Base-by-base conservation (phyloP, 2,113 vertebrate genomes). In the Astur gentilis region DNA sequence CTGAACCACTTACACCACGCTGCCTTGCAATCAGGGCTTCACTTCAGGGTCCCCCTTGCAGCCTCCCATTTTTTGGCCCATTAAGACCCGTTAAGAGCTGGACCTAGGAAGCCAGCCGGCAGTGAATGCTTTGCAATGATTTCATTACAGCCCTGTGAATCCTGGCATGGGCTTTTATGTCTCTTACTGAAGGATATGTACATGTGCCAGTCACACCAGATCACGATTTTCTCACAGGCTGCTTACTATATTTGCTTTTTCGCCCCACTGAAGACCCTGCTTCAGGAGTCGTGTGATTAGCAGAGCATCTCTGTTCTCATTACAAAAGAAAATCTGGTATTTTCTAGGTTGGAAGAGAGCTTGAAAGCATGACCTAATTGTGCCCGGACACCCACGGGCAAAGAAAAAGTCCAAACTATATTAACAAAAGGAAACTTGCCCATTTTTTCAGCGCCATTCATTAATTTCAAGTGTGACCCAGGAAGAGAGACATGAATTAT, bases 391-490 rank as follows among this genome's bases (percentile, higher is more conserved):
- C 62, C 38, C 8, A 1, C 4, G 3, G 85, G 71, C 58, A 83
- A 93, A 79, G 36, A 69, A 57, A 40, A 25, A 50, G 38, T 10
- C 79, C 75, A 65, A 88, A 58, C 19, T 40, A 22, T 9, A 67
- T 78, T 58, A 93, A 86, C 65, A 75, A 88, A 88, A 78, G 64
- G 60, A 86, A 92, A 75, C 29, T 54, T 54, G 60, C 42, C 72
- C 67, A 18, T 40, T 76, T 87, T 87, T 87, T 36, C 58, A 31
- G 69, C 88, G 85, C 71, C 82, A 96, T 90, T 90, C 62, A 77
- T 93, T 94, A 93, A 93, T 87, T 95, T 89, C 65, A 71, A 55
- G 65, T 8, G n/a, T 54, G 76, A 89, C 83, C 77, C 69, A 54
- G 83, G 72, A 84, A 78, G 12, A 75, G 55, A 71, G 61, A 94